These are phyloP conservation scores for Lycophotia porphyrea DNA, from an alignment of 2,888 invertebrate species.

Conservation along the genomic window DNA sequence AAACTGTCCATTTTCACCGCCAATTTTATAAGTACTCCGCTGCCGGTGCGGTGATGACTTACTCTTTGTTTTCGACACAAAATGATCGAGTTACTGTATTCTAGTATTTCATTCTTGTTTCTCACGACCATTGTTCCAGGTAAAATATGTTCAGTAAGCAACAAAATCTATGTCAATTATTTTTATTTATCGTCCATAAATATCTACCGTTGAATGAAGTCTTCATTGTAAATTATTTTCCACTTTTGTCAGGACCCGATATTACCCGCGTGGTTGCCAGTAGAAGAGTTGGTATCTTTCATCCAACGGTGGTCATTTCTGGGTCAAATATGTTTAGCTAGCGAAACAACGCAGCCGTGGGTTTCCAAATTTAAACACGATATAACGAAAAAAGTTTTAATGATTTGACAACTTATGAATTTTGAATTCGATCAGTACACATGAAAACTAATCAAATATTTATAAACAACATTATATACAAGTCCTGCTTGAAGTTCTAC, in stretches of 20 bases:
- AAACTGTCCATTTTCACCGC: background rate
- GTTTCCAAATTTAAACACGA: background rate
- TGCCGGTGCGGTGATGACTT: background rate
- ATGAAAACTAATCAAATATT: constrained; percentile 26
- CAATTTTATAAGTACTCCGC: background rate
- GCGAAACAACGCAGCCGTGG: background rate
- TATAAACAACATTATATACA: constrained; percentile 23
- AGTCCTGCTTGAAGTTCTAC: constrained; percentile 36
- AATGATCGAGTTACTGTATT: background rate
- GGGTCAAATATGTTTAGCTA: background rate
- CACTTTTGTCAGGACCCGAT: background rate
- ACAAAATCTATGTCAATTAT: background rate
- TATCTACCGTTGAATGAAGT: background rate
- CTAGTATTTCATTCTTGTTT: background rate
- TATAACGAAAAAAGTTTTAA: background rate
- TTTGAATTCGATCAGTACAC: constrained; percentile 38
- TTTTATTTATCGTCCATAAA: background rate
- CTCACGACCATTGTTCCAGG: background rate
- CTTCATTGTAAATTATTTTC: background rate
- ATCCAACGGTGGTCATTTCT: background rate
- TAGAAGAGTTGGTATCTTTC: background rate
- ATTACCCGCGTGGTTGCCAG: background rate
- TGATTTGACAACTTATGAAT: constrained; percentile 11
- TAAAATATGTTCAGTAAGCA: constrained; percentile 2
- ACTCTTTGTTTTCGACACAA: background rate